phyloP scores from a whole-genome alignment of 2,888 invertebrate genomes.

The Tetragonula carbonaria region DNA sequence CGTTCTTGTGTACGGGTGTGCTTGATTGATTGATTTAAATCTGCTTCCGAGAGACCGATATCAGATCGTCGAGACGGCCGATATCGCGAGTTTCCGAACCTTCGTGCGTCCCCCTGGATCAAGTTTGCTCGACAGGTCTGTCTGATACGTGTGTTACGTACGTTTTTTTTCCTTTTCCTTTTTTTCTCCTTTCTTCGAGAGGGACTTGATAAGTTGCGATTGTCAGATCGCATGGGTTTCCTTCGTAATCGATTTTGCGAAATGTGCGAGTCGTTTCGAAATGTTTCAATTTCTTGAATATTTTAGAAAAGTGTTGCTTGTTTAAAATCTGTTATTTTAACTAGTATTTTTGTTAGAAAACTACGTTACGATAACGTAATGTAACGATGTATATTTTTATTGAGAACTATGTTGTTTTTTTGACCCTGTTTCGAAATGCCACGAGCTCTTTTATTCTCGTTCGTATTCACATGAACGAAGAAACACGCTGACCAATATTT shows the following conservation, averaged over 20 bases:
- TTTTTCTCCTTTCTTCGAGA: neutral
- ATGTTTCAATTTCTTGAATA: neutral
- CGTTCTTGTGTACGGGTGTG: neutral
- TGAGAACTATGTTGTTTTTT: too few species aligned
- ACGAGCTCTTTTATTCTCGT: too few species aligned
- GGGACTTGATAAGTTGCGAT: neutral
- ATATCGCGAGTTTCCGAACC: neutral
- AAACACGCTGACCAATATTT: too few species aligned
- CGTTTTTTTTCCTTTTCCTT: neutral
- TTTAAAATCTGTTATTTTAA: too few species aligned
- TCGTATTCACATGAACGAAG: too few species aligned
- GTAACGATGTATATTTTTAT: too few species aligned
- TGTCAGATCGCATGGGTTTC: too few species aligned
- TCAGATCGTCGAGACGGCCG: neutral
- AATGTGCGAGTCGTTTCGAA: neutral
- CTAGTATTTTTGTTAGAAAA: too few species aligned
- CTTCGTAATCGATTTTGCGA: neutral
- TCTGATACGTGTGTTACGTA: neutral
- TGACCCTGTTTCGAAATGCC: too few species aligned
- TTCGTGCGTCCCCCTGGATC: neutral
- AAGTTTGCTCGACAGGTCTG: neutral
- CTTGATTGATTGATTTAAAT: conserved; percentile 37
- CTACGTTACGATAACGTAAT: too few species aligned
- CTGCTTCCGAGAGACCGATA: neutral
- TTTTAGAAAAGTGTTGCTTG: too few species aligned